Base-by-base conservation (phyloP, 2,797 vertebrate species). In the Paratrypauchen microcephalus region DNA sequence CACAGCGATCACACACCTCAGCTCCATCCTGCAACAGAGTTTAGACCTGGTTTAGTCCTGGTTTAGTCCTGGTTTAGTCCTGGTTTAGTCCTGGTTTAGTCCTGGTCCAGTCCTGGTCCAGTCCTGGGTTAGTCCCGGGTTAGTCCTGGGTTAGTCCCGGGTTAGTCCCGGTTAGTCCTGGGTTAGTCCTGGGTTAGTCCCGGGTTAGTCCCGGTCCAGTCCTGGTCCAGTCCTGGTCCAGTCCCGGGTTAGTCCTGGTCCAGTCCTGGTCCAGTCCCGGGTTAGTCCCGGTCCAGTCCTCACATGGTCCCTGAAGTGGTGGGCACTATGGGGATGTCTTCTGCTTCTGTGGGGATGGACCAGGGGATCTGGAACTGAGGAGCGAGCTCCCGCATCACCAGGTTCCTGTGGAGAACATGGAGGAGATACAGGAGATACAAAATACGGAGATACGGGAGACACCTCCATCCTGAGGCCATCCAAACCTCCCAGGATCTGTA, bases 301-400 rank as follows among this genome's bases (percentile, higher is more conserved):
- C 81, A 99, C 98, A 99, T 99, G 70, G 98, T 99, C 70, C 98
- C 98, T 21, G 98, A 99, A 8, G 98, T 99, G 4, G 98, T 99
- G 79, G 98, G 98, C 73, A 99, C 98, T 28, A 99, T 99, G 56
- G 98, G 98, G 87, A 99, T 99, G 83, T 99, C 98, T 89, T 99
- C 98, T 0, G 97, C 97, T 80, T 99, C 97, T 0, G 96, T 98
- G 21, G 98, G 98, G 79, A 99, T 97, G 62, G 97, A 99, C 98
- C 98, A 99, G 0, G 98, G 98, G 67, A 99, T 98, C 75, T 99
- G 98, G 84, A 99, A 97, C 90, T 99, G 98, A 16, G 98, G 97
- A 70, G 96, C 98, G 83, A 99, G 91, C 81, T 99, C 98, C 55
- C 98, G 93, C 98, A 99, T 99, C 59, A 99, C 96, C 66, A 99